Evolutionary conservation across 2,888 invertebrate genomes (phyloP), one percentile per base, ranked within the genome.

Genomic region (Agriopis leucophaearia): DNA sequence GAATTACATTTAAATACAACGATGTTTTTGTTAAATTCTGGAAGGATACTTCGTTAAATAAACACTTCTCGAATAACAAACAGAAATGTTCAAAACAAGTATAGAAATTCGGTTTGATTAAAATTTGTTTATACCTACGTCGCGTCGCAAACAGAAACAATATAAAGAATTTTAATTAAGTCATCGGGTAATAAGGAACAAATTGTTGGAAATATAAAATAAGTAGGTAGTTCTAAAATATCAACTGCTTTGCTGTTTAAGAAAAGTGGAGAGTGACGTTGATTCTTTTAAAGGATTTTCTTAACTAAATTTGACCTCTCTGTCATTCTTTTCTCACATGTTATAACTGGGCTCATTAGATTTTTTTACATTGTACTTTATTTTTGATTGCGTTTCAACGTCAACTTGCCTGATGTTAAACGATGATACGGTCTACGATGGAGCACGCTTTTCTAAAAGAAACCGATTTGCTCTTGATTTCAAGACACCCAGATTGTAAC

Each of bases 121-220:
- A 73, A 70, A 62, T 73, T 69, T 70, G 68, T 73, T 70, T 72
- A 64, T 64, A n/a, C n/a, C n/a, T n/a, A 55, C 63, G 48, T 63
- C 52, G 35, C 58, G 50, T 45, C 36, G 63, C 58, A 48, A 59
- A 72, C 64, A 55, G 55, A 63, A 70, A 73, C 72, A 73, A 73
- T 69, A 48, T 58, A 18, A 70, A 63, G 68, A 66, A 69, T 67
- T 62, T 66, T 72, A 70, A 72, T 70, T 73, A 62, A 61, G 55
- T 63, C 62, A 58, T 60, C 51, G 16, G 18, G 15, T 63, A 58
- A 63, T 67, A 36, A 42, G 63, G 12, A 16, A 58, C 15, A 10
- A 8, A 47, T 59, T 65, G 54, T 55, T 65, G 4, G 8, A 10
- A 64, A 47, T 15, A 48, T 65, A 18, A 54, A 27, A 52, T 8